Percentiles rank a stretch among this genome's conserved stretches.
phyloP scores from a whole-genome alignment of 35 echinoderm and acorn worm species.

The Chiridota heheva region DNA sequence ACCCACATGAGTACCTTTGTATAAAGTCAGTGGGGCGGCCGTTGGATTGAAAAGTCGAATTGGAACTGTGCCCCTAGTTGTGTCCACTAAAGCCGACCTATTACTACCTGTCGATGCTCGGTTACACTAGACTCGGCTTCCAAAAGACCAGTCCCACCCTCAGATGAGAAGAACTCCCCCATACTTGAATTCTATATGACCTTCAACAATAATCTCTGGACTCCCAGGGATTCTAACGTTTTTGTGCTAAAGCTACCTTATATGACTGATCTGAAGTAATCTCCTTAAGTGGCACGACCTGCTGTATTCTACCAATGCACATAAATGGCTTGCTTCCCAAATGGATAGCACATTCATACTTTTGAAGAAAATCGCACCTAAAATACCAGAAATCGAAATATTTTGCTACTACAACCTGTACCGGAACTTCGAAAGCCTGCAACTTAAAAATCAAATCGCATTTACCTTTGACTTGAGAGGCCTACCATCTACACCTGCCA shows the following conservation, averaged over 20 bases:
- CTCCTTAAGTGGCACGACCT: background rate
- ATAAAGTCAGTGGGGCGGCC: background rate
- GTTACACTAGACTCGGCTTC: constrained; percentile 13
- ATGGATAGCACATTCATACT: constrained; percentile 2
- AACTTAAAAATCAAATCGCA: background rate
- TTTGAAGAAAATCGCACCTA: constrained; percentile 3
- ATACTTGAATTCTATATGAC: background rate
- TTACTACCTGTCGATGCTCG: background rate
- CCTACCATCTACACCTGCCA: background rate
- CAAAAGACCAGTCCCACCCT: constrained; percentile 1
- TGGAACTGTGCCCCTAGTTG: background rate
- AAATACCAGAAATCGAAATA: constrained; percentile 1
- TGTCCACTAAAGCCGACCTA: background rate
- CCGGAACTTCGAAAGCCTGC: background rate
- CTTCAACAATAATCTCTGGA: background rate
- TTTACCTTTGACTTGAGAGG: background rate
- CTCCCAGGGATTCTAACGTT: background rate
- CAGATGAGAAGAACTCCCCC: background rate
- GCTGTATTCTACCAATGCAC: background rate
- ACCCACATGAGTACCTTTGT: constrained; percentile 3
- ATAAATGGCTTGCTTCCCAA: background rate
- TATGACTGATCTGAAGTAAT: background rate
- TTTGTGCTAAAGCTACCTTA: constrained; percentile 15
- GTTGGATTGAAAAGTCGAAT: constrained; percentile 1
- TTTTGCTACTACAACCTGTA: background rate